Percentiles rank a stretch among this genome's conserved stretches.
phyloP scores from a whole-genome alignment of 2,797 vertebrate species.

The Trachops cirrhosus region DNA sequence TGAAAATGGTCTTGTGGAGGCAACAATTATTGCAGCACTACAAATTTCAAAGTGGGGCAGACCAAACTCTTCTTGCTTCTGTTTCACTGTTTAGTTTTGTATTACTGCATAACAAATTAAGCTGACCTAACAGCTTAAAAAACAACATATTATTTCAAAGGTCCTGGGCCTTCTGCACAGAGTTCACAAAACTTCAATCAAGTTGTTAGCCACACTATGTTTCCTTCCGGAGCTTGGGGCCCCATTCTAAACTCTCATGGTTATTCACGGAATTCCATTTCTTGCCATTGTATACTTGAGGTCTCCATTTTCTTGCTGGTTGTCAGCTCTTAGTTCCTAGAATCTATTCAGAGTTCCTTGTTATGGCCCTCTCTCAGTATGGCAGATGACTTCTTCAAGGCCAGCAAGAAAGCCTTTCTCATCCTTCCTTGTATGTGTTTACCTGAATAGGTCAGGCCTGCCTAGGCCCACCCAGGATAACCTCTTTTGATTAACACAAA shows the following conservation, averaged over 20 bases:
- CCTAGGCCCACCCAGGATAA: background rate
- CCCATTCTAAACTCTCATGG: background rate
- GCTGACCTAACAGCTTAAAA: background rate
- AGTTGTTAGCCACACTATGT: background rate
- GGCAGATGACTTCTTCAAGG: background rate
- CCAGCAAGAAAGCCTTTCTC: background rate
- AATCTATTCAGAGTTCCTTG: background rate
- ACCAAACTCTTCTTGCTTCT: background rate
- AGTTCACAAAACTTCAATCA: background rate
- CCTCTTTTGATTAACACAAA: background rate
- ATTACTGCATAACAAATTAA: background rate
- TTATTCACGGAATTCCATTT: background rate
- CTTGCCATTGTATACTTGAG: background rate
- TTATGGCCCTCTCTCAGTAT: background rate
- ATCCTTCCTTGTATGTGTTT: background rate
- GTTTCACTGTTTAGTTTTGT: background rate
- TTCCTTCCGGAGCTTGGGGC: background rate
- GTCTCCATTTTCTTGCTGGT: background rate
- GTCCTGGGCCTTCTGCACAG: background rate
- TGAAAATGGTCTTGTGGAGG: background rate
- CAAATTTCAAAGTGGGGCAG: background rate
- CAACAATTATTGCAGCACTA: background rate
- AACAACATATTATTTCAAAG: background rate
- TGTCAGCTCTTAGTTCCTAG: background rate
- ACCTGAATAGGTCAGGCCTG: background rate